Evolutionary conservation across 2,888 invertebrate species (phyloP), one percentile per base, ranked within the genome.

Genomic region (Spilosoma lubricipeda): DNA sequence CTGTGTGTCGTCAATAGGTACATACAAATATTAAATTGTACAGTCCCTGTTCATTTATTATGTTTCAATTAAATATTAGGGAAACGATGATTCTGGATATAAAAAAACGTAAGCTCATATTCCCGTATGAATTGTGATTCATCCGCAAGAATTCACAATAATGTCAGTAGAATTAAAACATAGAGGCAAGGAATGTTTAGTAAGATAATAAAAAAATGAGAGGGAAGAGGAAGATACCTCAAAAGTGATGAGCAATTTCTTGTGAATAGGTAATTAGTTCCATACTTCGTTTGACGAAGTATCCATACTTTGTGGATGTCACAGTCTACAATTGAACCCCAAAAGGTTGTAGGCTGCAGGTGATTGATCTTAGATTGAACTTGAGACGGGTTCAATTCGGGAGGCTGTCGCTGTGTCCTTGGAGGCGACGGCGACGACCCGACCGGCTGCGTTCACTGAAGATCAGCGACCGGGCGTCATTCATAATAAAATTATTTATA

Each of bases 351-450:
- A 66, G 67, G 71, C 59, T 74, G 74, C 45, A 30, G 82, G 78
- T 83, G 81, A 82, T 82, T 85, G 73, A 67, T 79, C 78, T 77
- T 69, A 76, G 80, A 72, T 82, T 85, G 87, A 88, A 85, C 84
- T 82, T 83, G 82, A 81, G 78, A 71, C 76, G 79, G 79, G 85
- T 84, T 84, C 83, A 82, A 78, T 82, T 77, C 64, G 80, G 82
- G 86, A 85, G 86, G 84, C 81, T 84, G 85, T 74, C 67, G 74
- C 69, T 72, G 76, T 73, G 82, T 82, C 83, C 85, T 84, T 85
- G 85, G 73, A 3, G 71, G 76, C 71, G 79, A 76, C 78, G 77
- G 76, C 80, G 80, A 77, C 70, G 77, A 76, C 80, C 71, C 67
- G 71, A 23, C 67, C 68, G 78, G 73, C 76, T 77, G 73, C 74